phyloP scores from a whole-genome alignment of 2,113 vertebrate species.

The Phaetusa simplex region DNA sequence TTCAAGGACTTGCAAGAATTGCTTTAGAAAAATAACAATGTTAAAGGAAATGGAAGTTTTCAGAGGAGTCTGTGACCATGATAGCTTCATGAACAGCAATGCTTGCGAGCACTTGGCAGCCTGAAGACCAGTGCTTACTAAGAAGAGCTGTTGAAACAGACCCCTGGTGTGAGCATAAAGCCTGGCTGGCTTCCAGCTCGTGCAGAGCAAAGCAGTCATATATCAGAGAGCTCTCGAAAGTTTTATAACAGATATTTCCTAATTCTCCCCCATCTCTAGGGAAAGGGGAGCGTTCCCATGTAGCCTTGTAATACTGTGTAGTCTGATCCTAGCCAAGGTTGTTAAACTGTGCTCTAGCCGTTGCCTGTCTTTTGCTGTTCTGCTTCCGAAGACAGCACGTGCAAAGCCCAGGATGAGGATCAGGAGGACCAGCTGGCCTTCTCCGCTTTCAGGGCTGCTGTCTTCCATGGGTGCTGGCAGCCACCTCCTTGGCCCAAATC shows the following conservation, averaged over 20 bases:
- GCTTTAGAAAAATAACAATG: not conserved
- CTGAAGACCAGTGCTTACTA: constrained; percentile 45
- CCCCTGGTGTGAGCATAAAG: constrained; percentile 45
- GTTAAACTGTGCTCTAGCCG: not conserved
- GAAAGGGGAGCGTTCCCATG: not conserved
- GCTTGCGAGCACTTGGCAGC: constrained; percentile 46
- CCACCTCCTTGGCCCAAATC: not conserved
- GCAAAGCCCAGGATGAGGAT: not conserved
- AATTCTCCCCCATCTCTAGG: constrained; percentile 35
- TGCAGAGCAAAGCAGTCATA: not conserved
- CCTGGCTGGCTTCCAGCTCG: constrained; percentile 53
- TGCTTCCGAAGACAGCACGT: not conserved
- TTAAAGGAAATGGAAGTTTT: constrained; percentile 6
- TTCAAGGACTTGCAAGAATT: not conserved
- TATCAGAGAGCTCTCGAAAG: constrained; percentile 60
- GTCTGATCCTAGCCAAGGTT: not conserved
- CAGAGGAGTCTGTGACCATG: not conserved
- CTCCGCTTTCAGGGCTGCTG: not conserved
- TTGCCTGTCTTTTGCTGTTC: not conserved
- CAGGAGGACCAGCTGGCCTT: not conserved
- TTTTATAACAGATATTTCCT: constrained; percentile 62
- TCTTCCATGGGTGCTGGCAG: not conserved
- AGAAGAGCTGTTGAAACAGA: constrained; percentile 51
- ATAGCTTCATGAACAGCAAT: not conserved
- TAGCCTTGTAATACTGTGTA: not conserved